phyloP scores from a whole-genome alignment of 2,797 vertebrate genomes.

The Urosaurus nigricauda region DNA sequence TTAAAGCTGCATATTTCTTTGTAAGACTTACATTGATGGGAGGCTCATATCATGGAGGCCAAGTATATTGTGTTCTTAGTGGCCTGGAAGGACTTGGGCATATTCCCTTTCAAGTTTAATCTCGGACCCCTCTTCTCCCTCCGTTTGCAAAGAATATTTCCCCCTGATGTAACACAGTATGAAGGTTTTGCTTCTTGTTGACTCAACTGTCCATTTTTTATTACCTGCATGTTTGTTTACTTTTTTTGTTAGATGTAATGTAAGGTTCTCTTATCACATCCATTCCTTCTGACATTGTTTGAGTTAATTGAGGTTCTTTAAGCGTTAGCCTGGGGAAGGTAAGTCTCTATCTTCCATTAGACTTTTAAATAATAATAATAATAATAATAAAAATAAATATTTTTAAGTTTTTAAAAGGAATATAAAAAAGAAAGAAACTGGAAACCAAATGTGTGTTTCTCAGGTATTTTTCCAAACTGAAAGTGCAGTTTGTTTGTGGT shows the following conservation, averaged over 20 bases:
- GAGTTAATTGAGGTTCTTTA: conserved; percentile 93
- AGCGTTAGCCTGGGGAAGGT: conserved; percentile 97
- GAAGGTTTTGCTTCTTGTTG: conserved; percentile 93
- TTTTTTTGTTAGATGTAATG: conserved; percentile 92
- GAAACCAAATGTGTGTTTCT: conserved; percentile 88
- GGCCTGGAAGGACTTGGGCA: conserved; percentile 50
- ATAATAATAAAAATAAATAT: conserved; percentile 55
- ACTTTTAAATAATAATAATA: conserved; percentile 82
- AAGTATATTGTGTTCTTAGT: conserved; percentile 54
- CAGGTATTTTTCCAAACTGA: conserved; percentile 85
- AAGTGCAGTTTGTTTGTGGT: conserved; percentile 63
- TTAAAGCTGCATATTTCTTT: conserved; percentile 44
- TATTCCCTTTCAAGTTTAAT: conserved; percentile 64
- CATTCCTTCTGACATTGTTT: conserved; percentile 91
- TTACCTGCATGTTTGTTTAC: conserved; percentile 96
- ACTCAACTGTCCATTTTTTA: conserved; percentile 91
- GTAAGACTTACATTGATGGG: conserved; percentile 61
- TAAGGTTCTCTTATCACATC: conserved; percentile 92
- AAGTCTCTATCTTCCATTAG: conserved; percentile 97
- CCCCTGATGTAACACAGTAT: conserved; percentile 93
- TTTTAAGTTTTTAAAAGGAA: conserved; percentile 66
- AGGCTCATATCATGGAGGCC: conserved; percentile 62
- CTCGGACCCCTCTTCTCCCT: conserved; percentile 44
- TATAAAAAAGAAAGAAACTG: conserved; percentile 23
- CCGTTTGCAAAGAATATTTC: conserved; percentile 59